Base-by-base conservation (phyloP, 1,140 invertebrate genomes). In the Pararge aegeria region DNA sequence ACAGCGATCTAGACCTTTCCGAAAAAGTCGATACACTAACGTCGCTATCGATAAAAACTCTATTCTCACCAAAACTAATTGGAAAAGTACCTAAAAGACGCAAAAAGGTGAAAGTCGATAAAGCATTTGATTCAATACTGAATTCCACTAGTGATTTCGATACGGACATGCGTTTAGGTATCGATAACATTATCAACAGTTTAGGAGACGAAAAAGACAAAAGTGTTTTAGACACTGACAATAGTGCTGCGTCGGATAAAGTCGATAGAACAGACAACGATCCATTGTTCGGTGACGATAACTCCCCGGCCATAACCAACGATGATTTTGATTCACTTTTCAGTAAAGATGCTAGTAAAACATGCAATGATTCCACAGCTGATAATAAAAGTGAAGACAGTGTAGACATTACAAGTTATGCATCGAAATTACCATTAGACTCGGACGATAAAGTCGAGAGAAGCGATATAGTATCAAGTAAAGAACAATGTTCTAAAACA, bases 81-180 rank as follows among this genome's bases (percentile, higher is more conserved):
- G 83, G 80, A 0, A 78, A 79, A 68, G 74, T 82, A 0, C 80
- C 78, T 0, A 80, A 68, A 27, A 84, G 76, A 48, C 46, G 40
- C 9, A 66, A 74, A 52, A 77, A 74, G 18, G 42, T 81, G 0
- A 83, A 76, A 70, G 60, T 50, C 2, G 75, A 77, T 13, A 69
- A 63, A 6, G 52, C 55, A 0, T 76, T 75, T 6, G 74, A 82
- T 40, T 68, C 65, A 0, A 57, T 70, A 3, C 18, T 73, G 1
- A 66, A 66, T 21, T 40, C 62, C 0, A 61, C 44, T 5, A 61
- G 70, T 15, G 53, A 61, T 56, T 58, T 50, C 5, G 56, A 70
- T 19, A 59, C 61, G 2, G n/a, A n/a, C n/a, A n/a, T n/a, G n/a
- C 57, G 53, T 12, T 66, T 40, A n/a, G 69, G 79, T 46, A 75